A percentile compares a stretch with the other conserved stretches of the same genome.
These are phyloP conservation scores for Emmelina monodactyla DNA, from an alignment of 2,888 invertebrate genomes.

Conservation along the genomic window DNA sequence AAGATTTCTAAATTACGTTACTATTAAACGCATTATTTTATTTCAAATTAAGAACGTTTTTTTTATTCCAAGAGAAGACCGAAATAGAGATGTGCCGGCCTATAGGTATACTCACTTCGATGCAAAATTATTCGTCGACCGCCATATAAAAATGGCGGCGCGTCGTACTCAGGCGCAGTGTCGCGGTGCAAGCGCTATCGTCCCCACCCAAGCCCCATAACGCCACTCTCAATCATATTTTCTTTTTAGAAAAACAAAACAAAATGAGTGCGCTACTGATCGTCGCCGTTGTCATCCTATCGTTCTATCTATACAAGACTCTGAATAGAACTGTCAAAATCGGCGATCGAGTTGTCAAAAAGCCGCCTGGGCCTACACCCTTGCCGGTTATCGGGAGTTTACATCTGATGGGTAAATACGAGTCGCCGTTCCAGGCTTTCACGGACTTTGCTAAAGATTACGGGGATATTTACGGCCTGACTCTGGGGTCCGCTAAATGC, in stretches of 20 bases:
- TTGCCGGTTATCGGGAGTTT: slow-evolving; percentile 75
- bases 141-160: slow-evolving; percentile 27
- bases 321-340: slow-evolving; percentile 27
- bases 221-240: slow-evolving; percentile 39
- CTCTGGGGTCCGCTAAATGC: slow-evolving; percentile 73
- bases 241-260: slow-evolving; percentile 34
- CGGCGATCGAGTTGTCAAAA: slow-evolving; percentile 26
- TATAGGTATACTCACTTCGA: no score
- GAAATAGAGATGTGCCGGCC: no score
- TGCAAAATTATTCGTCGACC: no score
- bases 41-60: no score
- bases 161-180: slow-evolving; percentile 20
- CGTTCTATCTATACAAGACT: slow-evolving; percentile 27
- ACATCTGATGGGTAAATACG: slow-evolving; percentile 69
- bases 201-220: slow-evolving; percentile 35
- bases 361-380: slow-evolving; percentile 72
- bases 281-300: slow-evolving; percentile 26
- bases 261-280: slow-evolving; percentile 53
- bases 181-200: slow-evolving; percentile 24
- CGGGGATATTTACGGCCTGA: slow-evolving; percentile 76
- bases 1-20: no score
- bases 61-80: no score
- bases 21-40: no score
- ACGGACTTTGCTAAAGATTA: slow-evolving; percentile 72
- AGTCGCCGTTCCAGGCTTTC: slow-evolving; percentile 76